Evolutionary conservation across 2,797 vertebrate species (phyloP), one percentile per base, ranked within the genome.

Genomic region (Rallus crepitans): DNA sequence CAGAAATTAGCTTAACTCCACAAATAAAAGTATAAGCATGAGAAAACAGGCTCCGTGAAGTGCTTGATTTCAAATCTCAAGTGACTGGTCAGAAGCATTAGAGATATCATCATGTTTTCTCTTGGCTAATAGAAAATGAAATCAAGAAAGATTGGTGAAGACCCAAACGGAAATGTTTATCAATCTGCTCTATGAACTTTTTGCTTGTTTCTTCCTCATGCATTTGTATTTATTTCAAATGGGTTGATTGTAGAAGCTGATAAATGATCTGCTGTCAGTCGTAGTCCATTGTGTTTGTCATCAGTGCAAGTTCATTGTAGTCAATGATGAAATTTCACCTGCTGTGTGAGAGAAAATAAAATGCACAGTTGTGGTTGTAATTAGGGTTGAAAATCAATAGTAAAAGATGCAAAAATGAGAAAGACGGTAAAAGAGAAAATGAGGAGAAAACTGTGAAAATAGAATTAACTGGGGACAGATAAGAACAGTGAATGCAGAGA

Each of bases 301-400:
- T 93, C 88, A 90, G 94, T 78, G 71, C 31, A 94, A 80, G 86
- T 82, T 90, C 75, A 23, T 68, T 85, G 61, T 80, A 95, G 86
- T 90, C 50, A 42, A 71, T 89, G 88, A 91, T 94, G 93, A 95
- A 97, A 97, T 93, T 90, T 95, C 65, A 80, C 93, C 93, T 92
- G 90, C 94, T 94, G 89, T 71, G 90, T 75, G 78, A 82, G 56
- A 90, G 87, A 94, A 96, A 96, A 94, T 91, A 95, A 95, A 94
- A 94, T 87, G 90, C 93, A 89, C 75, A 89, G 86, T 95, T 96
- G 92, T 82, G 35, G 75, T 77, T 71, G 88, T 94, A 94, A 94
- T 96, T 95, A 96, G 81, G 78, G 61, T 65, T 79, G 88, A 91
- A 96, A 96, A 97, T 94, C 95, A 92, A 94, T 94, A 89, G 55